phyloP scores from a whole-genome alignment of 2,888 invertebrate genomes.

The Peribatodes rhomboidaria region DNA sequence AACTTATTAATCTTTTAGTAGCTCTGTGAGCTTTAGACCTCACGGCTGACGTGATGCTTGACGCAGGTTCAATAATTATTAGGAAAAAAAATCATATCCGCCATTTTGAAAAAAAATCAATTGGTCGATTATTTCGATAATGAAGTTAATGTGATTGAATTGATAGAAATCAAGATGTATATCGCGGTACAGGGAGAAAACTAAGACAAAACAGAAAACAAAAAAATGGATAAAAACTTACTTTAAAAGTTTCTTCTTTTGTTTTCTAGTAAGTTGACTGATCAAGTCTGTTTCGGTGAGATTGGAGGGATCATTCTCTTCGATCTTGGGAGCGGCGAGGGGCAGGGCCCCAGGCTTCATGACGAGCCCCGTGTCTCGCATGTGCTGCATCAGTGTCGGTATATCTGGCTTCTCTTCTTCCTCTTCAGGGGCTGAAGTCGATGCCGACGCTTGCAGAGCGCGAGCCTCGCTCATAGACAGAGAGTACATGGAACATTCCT shows the following conservation, averaged over 20 bases:
- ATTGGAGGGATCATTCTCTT: constrained; percentile 85
- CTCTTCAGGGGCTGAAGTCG: constrained; percentile 89
- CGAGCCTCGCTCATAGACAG: constrained; percentile 93
- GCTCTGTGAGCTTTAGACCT: too few relatives aligned
- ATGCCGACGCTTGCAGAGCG: constrained; percentile 87
- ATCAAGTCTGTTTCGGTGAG: constrained; percentile 92
- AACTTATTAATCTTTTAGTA: too few relatives aligned
- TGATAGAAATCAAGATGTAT: too few relatives aligned
- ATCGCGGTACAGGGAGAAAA: too few relatives aligned
- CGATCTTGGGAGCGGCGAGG: constrained; percentile 85
- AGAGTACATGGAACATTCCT: constrained; percentile 98
- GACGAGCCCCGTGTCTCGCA: constrained; percentile 96
- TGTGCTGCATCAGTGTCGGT: constrained; percentile 93
- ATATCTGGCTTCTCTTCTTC: constrained; percentile 86
- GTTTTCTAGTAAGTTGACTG: constrained; percentile 93
- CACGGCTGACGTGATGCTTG: too few relatives aligned
- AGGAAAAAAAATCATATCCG: too few relatives aligned
- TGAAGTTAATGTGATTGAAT: too few relatives aligned
- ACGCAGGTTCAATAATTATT: too few relatives aligned
- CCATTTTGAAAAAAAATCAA: too few relatives aligned
- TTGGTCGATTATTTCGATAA: too few relatives aligned
- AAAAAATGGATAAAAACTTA: constrained; percentile 65
- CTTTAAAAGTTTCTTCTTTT: constrained; percentile 96
- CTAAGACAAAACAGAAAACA: neutral
- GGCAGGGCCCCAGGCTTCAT: constrained; percentile 93